Evolutionary conservation across 2,888 invertebrate genomes (phyloP).

Genomic region (Furcula furcula): DNA sequence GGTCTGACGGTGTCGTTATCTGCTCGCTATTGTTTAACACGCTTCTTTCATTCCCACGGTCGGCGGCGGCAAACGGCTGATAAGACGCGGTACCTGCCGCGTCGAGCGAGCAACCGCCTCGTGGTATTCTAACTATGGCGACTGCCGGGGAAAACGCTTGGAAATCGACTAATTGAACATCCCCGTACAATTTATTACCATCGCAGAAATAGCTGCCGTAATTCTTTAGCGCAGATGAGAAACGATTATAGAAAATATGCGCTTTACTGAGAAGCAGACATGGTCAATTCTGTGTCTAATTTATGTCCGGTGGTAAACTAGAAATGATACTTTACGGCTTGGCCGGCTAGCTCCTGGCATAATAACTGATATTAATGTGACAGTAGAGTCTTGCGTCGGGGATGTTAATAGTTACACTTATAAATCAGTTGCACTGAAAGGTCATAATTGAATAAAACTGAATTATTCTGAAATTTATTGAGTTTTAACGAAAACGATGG

Average conservation of each 20-base stretch:
- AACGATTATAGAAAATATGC: conserved; percentile 14
- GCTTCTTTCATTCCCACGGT: conserved; percentile 79
- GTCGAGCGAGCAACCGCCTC: conserved; percentile 36
- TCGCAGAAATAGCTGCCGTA: conserved; percentile 21
- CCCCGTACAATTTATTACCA: conserved; percentile 22
- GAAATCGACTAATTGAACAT: conserved; percentile 31
- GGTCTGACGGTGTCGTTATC: conserved; percentile 73
- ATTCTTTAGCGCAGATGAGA: conserved; percentile 14
- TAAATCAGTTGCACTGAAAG: conserved; percentile 13
- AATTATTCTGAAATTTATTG: no score
- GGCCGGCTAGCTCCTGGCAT: no score
- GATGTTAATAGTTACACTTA: conserved; percentile 3
- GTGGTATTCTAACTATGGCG: conserved; percentile 33
- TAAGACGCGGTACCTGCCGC: conserved; percentile 57
- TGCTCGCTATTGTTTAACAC: conserved; percentile 76
- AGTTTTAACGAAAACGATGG: no score
- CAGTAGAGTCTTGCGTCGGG: no score
- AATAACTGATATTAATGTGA: conserved; percentile 7
- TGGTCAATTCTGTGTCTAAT: no score
- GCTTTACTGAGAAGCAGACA: conserved; percentile 4
- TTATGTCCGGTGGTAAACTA: conserved; percentile 15
- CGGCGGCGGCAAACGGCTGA: conserved; percentile 55
- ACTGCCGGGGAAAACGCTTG: conserved; percentile 32
- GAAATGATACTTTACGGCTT: conserved; percentile 15
- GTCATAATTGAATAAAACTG: no score